A percentile compares a stretch with the other conserved stretches of the same genome.
Evolutionary conservation across 2,888 invertebrate species (phyloP).

Genomic region (Caenorhabditis zanzibari): DNA sequence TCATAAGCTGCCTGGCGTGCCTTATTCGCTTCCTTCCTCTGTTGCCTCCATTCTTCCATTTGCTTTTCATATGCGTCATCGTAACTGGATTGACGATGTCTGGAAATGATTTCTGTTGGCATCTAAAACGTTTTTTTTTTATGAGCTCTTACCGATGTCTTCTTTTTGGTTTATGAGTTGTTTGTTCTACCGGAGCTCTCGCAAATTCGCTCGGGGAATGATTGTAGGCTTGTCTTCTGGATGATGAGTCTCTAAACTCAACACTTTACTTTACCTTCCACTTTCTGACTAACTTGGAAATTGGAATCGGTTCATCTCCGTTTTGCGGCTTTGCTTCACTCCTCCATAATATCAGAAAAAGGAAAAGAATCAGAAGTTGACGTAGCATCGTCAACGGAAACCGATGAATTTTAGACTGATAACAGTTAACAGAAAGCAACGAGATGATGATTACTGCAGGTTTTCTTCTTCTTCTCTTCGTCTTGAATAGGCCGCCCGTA

Average conservation of each 20-base stretch:
- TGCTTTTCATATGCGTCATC: slow-evolving; percentile 46
- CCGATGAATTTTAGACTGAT: slow-evolving; percentile 26
- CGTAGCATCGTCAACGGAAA: slow-evolving; percentile 45
- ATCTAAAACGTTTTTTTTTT: background rate
- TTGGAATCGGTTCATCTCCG: slow-evolving; percentile 45
- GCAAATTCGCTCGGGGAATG: slow-evolving; percentile 49
- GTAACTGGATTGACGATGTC: slow-evolving; percentile 48
- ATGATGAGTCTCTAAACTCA: slow-evolving; percentile 41
- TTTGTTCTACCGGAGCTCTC: slow-evolving; percentile 36
- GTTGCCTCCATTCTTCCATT: slow-evolving; percentile 55
- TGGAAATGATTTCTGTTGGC: background rate
- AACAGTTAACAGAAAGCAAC: slow-evolving; percentile 34
- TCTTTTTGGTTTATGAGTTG: slow-evolving; percentile 54
- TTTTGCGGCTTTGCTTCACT: slow-evolving; percentile 38
- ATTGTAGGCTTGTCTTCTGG: slow-evolving; percentile 45
- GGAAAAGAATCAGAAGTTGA: slow-evolving; percentile 25
- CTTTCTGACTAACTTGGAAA: slow-evolving; percentile 41
- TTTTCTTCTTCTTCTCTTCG: slow-evolving; percentile 9
- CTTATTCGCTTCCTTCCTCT: slow-evolving; percentile 50
- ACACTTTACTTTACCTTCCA: no score
- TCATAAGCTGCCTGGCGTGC: slow-evolving; percentile 57
- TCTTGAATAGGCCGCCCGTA: slow-evolving; percentile 41
- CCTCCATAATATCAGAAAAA: slow-evolving; percentile 33
- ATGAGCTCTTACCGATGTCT: slow-evolving; percentile 24
- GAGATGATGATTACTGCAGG: slow-evolving; percentile 55